Percentiles rank a stretch among this genome's conserved stretches.
Conservation (phyloP, 2,888 invertebrate species). For the Lasioglossum malachurum region DNA sequence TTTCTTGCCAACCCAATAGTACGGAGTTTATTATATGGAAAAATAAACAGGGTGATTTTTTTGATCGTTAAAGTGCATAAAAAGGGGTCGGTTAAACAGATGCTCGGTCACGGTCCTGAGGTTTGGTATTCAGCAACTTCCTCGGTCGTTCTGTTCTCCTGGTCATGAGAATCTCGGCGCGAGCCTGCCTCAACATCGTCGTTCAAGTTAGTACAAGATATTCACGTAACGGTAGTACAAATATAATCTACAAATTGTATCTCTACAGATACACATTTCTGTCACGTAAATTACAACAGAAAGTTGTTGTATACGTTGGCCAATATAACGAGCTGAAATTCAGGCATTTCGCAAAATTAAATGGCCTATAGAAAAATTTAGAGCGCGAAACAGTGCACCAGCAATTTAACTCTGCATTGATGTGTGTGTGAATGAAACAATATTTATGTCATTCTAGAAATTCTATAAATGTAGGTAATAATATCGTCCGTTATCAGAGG, state of each 20-base stretch:
- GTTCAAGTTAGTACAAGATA: slow-evolving; percentile 47
- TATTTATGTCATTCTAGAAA: background rate
- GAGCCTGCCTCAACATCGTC: slow-evolving; percentile 78
- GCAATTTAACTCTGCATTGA: too few relatives aligned
- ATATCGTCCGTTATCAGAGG: background rate
- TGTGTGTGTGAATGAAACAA: background rate
- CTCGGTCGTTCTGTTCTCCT: slow-evolving; percentile 70
- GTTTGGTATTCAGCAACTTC: slow-evolving; percentile 26
- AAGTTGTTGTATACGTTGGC: background rate
- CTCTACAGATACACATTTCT: background rate
- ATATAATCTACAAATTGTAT: background rate
- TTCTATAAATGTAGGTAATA: background rate
- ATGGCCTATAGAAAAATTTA: background rate
- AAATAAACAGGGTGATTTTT: background rate
- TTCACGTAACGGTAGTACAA: background rate
- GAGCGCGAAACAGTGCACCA: background rate
- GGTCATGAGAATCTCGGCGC: slow-evolving; percentile 74
- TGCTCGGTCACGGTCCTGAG: slow-evolving; percentile 21
- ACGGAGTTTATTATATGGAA: background rate
- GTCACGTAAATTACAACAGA: background rate
- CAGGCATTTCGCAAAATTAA: background rate
- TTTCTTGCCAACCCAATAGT: too few relatives aligned
- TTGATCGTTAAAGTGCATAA: background rate
- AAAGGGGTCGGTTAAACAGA: background rate
- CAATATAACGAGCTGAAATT: background rate